A percentile compares a stretch with the other conserved stretches of the same genome.
Evolutionary conservation across 2,113 vertebrate genomes (phyloP).

Genomic region (Trogon melanurus): DNA sequence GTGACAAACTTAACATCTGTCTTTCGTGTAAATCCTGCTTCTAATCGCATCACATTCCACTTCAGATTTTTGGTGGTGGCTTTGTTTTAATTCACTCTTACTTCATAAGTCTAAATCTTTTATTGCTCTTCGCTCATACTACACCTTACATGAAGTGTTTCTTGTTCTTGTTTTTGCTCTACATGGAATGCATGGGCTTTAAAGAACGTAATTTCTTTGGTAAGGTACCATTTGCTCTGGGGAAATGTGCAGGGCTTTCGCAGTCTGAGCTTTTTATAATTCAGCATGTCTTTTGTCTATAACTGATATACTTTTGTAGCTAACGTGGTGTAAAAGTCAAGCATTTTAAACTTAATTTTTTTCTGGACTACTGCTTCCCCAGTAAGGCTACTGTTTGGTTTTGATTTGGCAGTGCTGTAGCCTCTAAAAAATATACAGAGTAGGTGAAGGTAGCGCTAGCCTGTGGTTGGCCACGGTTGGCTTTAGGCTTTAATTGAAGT

Average conservation of each 20-base stretch:
- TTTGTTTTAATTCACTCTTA: slow-evolving; percentile 65
- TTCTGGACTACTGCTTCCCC: not conserved
- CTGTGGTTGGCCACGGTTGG: not conserved
- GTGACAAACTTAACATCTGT: not conserved
- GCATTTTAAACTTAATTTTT: not conserved
- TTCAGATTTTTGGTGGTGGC: slow-evolving; percentile 23
- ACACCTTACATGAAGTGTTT: slow-evolving; percentile 77
- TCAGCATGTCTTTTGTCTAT: slow-evolving; percentile 4
- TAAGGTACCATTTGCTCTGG: slow-evolving; percentile 87
- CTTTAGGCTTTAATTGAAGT: not conserved
- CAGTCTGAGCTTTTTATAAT: slow-evolving; percentile 16
- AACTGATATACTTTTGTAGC: not conserved
- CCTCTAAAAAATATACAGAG: not conserved
- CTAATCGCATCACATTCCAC: slow-evolving; percentile 36
- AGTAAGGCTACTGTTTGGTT: not conserved
- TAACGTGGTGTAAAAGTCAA: not conserved
- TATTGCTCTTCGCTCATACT: slow-evolving; percentile 63
- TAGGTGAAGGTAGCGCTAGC: not conserved
- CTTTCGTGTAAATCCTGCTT: slow-evolving; percentile 2
- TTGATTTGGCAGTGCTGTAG: not conserved
- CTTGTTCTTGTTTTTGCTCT: slow-evolving; percentile 83
- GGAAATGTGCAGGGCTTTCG: slow-evolving; percentile 55
- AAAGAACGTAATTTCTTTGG: slow-evolving; percentile 93
- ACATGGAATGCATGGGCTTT: slow-evolving; percentile 85
- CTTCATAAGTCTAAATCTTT: slow-evolving; percentile 50